These are phyloP conservation scores for Alcis repandata DNA, from an alignment of 2,888 invertebrate species.

Conservation along the genomic window DNA sequence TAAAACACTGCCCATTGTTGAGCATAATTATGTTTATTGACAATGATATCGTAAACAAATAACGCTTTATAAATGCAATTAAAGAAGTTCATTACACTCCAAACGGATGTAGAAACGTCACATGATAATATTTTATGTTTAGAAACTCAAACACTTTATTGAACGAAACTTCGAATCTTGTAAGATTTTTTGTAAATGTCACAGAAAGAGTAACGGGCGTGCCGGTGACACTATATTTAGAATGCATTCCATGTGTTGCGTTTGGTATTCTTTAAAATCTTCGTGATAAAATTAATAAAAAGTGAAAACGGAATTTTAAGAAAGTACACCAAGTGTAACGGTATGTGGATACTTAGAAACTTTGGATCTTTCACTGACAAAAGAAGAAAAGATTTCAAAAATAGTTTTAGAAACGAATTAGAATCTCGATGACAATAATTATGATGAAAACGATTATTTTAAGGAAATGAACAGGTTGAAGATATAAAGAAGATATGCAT, in stretches of 20 bases:
- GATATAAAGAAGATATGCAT: no score
- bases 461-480: no score
- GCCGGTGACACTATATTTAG: neutral
- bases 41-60: slow-evolving; percentile 52
- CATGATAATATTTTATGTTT: slow-evolving; percentile 1
- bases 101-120: slow-evolving; percentile 29
- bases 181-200: neutral
- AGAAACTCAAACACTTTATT: neutral
- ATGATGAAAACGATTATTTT: neutral
- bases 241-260: slow-evolving; percentile 8
- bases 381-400: neutral
- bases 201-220: neutral
- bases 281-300: slow-evolving; percentile 8
- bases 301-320: slow-evolving; percentile 12
- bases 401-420: neutral
- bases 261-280: neutral
- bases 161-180: neutral
- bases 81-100: slow-evolving; percentile 32
- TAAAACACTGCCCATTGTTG: slow-evolving; percentile 49
- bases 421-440: neutral
- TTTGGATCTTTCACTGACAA: neutral
- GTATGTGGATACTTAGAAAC: no score
- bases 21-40: slow-evolving; percentile 56
- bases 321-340: no score
- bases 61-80: slow-evolving; percentile 40